phyloP scores from a whole-genome alignment of 2,113 vertebrate genomes.

The Ictalurus punctatus region DNA sequence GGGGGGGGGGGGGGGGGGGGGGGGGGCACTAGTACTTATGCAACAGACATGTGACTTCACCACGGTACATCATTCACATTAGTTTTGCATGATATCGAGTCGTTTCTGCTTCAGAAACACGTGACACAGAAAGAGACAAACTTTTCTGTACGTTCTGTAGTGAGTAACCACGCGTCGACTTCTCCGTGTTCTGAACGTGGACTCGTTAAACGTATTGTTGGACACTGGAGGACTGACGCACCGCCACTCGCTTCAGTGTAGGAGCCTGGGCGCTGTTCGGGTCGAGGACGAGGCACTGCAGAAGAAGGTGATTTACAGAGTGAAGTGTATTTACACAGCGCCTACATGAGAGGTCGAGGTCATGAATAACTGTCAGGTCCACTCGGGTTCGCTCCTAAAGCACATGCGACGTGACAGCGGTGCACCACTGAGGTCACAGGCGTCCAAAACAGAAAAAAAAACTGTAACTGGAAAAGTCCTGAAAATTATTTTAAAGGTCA shows the following conservation, averaged over 20 bases:
- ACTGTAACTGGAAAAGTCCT: neutral
- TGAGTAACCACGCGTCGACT: neutral
- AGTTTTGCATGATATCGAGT: neutral
- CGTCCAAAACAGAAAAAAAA: neutral
- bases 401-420: neutral
- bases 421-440: neutral
- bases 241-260: too few relatives aligned
- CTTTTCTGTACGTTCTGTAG: neutral
- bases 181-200: neutral
- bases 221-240: neutral
- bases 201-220: neutral
- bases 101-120: neutral
- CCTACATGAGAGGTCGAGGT: neutral
- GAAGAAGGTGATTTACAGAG: neutral
- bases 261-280: neutral
- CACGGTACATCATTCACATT: neutral
- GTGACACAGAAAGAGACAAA: neutral
- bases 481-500: neutral
- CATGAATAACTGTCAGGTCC: neutral
- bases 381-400: neutral
- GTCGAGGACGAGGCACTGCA: neutral
- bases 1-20: neutral
- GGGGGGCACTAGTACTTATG: neutral
- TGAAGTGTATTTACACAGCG: neutral
- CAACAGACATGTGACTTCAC: neutral